These are phyloP conservation scores for Cosmia pyralina DNA, from an alignment of 2,888 invertebrate species.

Conservation along the genomic window DNA sequence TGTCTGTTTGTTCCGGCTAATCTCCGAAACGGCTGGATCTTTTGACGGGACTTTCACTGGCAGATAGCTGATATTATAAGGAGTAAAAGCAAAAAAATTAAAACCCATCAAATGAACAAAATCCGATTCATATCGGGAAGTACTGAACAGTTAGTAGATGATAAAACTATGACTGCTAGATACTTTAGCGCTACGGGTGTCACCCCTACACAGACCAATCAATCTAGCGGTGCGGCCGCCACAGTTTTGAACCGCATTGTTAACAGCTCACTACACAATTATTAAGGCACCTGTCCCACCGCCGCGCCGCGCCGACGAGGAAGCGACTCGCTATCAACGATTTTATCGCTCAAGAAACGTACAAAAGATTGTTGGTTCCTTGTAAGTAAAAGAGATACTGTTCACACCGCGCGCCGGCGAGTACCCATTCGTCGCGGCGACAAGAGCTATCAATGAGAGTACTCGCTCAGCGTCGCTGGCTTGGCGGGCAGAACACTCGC, in stretches of 20 bases:
- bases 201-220: constrained; percentile 53
- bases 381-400: not conserved
- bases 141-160: too few relatives aligned
- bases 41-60: too few relatives aligned
- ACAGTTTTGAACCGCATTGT: constrained; percentile 57
- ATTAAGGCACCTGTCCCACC: not conserved
- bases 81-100: too few relatives aligned
- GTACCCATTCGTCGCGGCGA: not conserved
- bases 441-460: not conserved
- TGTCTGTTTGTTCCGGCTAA: too few relatives aligned
- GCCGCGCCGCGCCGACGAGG: not conserved
- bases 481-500: too few relatives aligned
- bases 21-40: too few relatives aligned
- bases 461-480: not conserved
- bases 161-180: not conserved
- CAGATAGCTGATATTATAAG: too few relatives aligned
- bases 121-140: too few relatives aligned
- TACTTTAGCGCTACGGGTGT: not conserved
- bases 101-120: too few relatives aligned
- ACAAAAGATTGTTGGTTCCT: not conserved
- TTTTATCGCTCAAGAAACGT: not conserved
- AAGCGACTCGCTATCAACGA: not conserved
- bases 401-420: not conserved
- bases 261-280: constrained; percentile 53
- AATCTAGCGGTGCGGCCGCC: constrained; percentile 67